phyloP scores from a whole-genome alignment of 2,113 vertebrate genomes.

The Phylloscopus trochilus region DNA sequence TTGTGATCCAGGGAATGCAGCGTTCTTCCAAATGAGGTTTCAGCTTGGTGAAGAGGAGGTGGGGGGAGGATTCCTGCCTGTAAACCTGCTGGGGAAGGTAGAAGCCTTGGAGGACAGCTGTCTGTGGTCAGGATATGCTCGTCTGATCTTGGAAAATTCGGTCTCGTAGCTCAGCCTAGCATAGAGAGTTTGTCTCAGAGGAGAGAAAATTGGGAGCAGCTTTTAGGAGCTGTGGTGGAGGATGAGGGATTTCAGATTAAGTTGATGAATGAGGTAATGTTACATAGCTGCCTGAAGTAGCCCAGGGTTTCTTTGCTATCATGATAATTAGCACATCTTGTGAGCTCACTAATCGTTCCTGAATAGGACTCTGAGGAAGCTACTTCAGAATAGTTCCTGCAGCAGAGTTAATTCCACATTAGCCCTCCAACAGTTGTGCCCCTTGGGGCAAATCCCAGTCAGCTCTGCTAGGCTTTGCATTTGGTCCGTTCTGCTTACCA shows the following conservation, averaged over 20 bases:
- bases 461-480: background rate
- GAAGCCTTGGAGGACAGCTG: background rate
- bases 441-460: background rate
- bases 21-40: background rate
- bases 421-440: conserved; percentile 14
- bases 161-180: background rate
- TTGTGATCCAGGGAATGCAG: background rate
- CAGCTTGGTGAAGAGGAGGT: background rate
- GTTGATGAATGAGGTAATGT: conserved; percentile 45
- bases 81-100: background rate
- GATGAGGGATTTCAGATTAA: conserved; percentile 44
- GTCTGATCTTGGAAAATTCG: background rate
- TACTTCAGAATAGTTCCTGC: conserved; percentile 12
- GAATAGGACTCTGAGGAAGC: conserved; percentile 42
- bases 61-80: background rate
- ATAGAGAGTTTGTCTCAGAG: background rate
- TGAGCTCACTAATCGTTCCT: conserved; percentile 52
- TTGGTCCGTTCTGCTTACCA: background rate
- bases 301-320: conserved; percentile 33
- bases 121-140: background rate
- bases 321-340: conserved; percentile 48
- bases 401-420: conserved; percentile 36
- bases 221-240: background rate
- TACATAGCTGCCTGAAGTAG: conserved; percentile 23
- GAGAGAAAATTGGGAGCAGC: background rate